Base-by-base conservation (phyloP, 2,797 vertebrate species). In the Brotogeris chrysoptera region DNA sequence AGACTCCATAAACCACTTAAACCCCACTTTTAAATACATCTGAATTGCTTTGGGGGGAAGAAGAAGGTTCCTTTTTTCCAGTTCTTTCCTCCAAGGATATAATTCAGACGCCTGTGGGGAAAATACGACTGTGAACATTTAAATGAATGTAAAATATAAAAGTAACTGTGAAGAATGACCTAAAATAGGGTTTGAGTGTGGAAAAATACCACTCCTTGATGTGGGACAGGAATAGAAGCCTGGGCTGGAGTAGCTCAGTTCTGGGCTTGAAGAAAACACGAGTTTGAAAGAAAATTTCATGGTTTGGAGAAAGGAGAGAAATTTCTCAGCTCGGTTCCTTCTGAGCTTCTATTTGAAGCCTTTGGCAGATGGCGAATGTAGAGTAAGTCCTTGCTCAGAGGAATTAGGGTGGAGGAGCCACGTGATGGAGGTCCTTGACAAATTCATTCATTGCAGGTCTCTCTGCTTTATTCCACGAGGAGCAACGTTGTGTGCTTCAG, bases 131-230 rank as follows among this genome's bases (percentile, higher is more conserved):
- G 69, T 71, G 73, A 88, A 94, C 92, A 94, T 95, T 69, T 66
- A 88, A 94, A 94, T 95, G 47, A 79, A 90, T 92, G 94, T 95
- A 70, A 95, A 94, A 95, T 93, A 43, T 38, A 83, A 80, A 90
- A 95, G 85, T 68, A 88, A 49, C 85, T 93, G 92, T 95, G 93
- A 96, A 88, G 80, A 94, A 93, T 79, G 63, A 79, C 83, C 83
- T 90, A 66, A 94, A 96, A 94, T 90, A 95, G 80, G 77, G 92
- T 90, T 90, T 64, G 57, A 70, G 63, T 32, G 50, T 90, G 73
- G 77, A 95, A 96, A 92, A 95, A 82, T 81, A 86, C 10, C 90
- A 27, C 38, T 93, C 32, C 53, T 86, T 78, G 74, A 14, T 73
- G 59, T 34, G 70, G 43, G 63, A 72, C 77, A 73, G 84, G 86